These are phyloP conservation scores for Mormoops blainvillei DNA, from an alignment of 2,113 vertebrate species.

Conservation along the genomic window DNA sequence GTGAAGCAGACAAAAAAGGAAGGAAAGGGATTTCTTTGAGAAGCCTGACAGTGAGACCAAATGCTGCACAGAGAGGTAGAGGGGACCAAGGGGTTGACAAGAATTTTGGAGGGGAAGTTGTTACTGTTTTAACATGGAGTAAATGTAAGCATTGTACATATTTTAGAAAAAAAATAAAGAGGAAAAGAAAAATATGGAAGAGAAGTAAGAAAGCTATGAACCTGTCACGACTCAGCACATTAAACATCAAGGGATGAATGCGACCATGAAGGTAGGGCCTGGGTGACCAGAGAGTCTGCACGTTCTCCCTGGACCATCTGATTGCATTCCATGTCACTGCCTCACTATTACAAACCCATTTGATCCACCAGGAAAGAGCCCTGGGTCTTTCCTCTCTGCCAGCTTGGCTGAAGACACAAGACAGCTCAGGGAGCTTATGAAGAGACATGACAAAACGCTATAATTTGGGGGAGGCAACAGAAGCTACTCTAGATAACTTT, in stretches of 20 bases:
- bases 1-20: not conserved
- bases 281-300: not conserved
- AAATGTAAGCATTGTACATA: not conserved
- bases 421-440: not conserved
- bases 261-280: not conserved
- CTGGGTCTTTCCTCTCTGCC: not conserved
- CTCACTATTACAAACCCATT: not conserved
- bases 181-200: not conserved
- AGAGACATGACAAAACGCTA: not conserved
- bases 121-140: not conserved
- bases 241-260: not conserved
- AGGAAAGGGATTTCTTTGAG: not conserved
- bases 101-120: not conserved
- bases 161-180: not conserved
- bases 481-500: not conserved
- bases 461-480: not conserved
- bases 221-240: not conserved
- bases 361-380: not conserved
- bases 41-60: no score
- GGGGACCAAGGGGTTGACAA: rapidly evolving
- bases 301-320: not conserved
- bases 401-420: not conserved
- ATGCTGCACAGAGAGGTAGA: not conserved
- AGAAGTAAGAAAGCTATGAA: not conserved
- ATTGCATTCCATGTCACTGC: not conserved